Evolutionary conservation across 1,140 invertebrate genomes (phyloP), one percentile per base, ranked within the genome.

Genomic region (Drosophila chauvacae): DNA sequence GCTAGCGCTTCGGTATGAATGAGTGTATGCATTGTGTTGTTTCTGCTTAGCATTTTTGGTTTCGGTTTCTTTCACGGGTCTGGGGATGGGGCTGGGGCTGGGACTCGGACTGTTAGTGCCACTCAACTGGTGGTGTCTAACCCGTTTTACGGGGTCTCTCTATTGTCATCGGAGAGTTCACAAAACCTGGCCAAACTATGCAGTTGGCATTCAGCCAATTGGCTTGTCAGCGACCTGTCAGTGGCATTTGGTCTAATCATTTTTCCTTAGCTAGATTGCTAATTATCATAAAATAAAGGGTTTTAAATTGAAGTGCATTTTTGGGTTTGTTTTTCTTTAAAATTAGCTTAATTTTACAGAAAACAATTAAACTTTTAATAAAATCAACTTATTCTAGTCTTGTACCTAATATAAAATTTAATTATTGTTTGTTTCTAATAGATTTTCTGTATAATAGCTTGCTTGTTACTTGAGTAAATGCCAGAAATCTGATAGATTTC

Each of bases 121-220:
- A 59, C 66, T 72, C 53, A 50, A 72, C 66, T 71, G 53, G 69
- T 71, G 65, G 69, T 59, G 65, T 66, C 23, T 71, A 50, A 71
- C 45, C 44, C 69, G 44, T 72, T 72, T 71, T 50, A 35, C 23
- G 42, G 51, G 56, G 47, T 48, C 16, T 20, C 47, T 57, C 11
- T 44, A 53, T 63, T 68, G 66, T 70, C 62, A 66, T 70, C 66
- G 39, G 14, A 33, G 23, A 37, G 37, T 42, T 66, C 41, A 58
- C 42, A 47, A 55, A 20, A 66, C 51, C 33, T 39, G 42, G 56
- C 68, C 18, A 48, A 57, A 55, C 53, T 53, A 33, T 50, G 61
- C 45, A 57, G 47, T 75, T 83, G 80, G 61, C 33, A 1, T 14
- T 23, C 26, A 57, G 81, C 81, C 81, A 83, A 84, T 65, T 84